These are phyloP conservation scores for Temnopleurus reevesii DNA, from an alignment of 53 echinoderm and acorn worm species.

Conservation along the genomic window DNA sequence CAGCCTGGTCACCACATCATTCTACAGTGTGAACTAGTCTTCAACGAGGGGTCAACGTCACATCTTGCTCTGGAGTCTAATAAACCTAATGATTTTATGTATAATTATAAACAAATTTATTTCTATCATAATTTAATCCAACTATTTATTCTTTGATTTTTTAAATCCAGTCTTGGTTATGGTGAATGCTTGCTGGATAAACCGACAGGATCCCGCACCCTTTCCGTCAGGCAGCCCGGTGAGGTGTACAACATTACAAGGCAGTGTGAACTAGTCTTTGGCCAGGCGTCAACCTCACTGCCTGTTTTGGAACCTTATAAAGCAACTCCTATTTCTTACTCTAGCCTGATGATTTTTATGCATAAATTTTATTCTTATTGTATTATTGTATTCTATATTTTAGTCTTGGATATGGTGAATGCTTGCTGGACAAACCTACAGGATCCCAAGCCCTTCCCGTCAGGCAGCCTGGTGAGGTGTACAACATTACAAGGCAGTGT, in stretches of 20 bases:
- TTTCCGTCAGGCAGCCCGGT: conserved; percentile 79
- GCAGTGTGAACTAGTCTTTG: conserved; percentile 94
- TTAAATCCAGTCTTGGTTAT: conserved; percentile 90
- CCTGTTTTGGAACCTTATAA: too few species aligned
- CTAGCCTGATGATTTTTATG: too few species aligned
- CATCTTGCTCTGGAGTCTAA: too few species aligned
- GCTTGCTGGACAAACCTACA: conserved; percentile 83
- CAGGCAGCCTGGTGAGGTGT: conserved; percentile 83
- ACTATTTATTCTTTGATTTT: too few species aligned
- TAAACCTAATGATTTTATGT: too few species aligned
- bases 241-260: conserved; percentile 86
- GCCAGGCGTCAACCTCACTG: conserved; percentile 78
- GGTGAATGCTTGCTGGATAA: conserved; percentile 87
- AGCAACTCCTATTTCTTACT: too few species aligned
- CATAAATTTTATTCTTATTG: not conserved
- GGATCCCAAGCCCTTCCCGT: conserved; percentile 69
- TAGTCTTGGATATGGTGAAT: conserved; percentile 88
- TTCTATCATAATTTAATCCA: too few species aligned
- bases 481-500: conserved; percentile 90
- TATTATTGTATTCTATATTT: not conserved
- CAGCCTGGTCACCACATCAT: too few species aligned
- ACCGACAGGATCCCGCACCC: conserved; percentile 67
- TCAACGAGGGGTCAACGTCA: too few species aligned
- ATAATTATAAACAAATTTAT: too few species aligned
- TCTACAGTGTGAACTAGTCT: too few species aligned